Base-by-base conservation (phyloP, 2,113 vertebrate species). In the Atrichornis clamosus region DNA sequence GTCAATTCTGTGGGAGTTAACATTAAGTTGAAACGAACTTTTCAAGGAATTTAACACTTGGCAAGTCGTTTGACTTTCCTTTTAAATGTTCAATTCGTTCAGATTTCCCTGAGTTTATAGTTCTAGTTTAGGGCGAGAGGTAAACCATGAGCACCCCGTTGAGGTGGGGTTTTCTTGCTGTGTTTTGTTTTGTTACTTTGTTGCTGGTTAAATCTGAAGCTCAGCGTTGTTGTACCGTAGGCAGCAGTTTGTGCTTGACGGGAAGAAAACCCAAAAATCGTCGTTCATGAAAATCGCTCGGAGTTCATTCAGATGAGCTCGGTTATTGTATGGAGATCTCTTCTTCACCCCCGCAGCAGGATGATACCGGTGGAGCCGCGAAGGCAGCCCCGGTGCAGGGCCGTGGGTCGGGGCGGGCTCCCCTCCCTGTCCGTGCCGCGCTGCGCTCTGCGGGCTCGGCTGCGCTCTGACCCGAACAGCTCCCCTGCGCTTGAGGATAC, bases 301-400 rank as follows among this genome's bases (percentile, higher is more conserved):
- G 32, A 32, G 28, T 11, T 73, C 9, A 7, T 17, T 73, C 9
- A 7, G 39, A 32, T 4, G 60, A 75, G 28, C 47, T 55, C 9
- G 2, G 17, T n/a, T 39, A 18, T 1, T 47, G 32, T 15, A 10
- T 3, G 28, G 32, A 58, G n/a, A 33, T 3, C 16, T 63, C 3
- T 16, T 9, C 15, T 18, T 13, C 59, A 1, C 10, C 5, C 7
- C 65, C 1, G 81, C 10, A 44, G 62, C 33, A 0, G 73, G 35
- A 14, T 27, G 15, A 0, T 2, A 20, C 3, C 41, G 6, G 24
- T 0, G 79, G 2, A 64, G 47, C 1, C 1, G 32, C 10, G 68
- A 26, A 16, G 37, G 59, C 73, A 69, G 56, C 37, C 19, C 26
- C 9, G 3, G 18, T 2, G 7, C 47, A 0, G 39, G 16, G 60